These are phyloP conservation scores for Stenolophus ochropezus DNA, from an alignment of 2,888 invertebrate genomes.

Conservation along the genomic window DNA sequence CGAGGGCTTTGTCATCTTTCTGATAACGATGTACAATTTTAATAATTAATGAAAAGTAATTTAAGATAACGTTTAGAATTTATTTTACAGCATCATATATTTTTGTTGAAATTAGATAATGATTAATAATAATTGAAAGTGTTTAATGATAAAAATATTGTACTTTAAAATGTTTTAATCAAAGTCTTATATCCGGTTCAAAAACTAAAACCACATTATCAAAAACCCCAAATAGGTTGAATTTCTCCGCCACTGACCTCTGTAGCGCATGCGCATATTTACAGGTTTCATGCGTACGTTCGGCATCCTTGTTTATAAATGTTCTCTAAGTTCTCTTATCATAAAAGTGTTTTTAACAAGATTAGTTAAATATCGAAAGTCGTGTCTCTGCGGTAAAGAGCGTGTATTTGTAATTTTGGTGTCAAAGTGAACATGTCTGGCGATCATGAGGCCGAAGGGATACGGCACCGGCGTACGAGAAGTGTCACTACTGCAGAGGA, in stretches of 20 bases:
- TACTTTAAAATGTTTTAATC: background rate
- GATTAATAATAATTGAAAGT: too few relatives aligned
- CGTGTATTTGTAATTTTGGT: slow-evolving; percentile 48
- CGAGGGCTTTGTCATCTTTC: too few relatives aligned
- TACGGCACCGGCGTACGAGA: slow-evolving; percentile 84
- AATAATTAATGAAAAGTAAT: too few relatives aligned
- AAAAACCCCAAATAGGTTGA: background rate
- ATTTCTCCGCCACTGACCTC: slow-evolving; percentile 40
- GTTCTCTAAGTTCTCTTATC: slow-evolving; percentile 56
- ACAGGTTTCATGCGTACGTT: background rate
- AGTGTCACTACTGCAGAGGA: slow-evolving; percentile 93
- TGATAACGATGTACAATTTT: too few relatives aligned
- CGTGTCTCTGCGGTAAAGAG: background rate
- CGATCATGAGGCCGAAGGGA: slow-evolving; percentile 69
- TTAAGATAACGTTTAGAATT: too few relatives aligned
- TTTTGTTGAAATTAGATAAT: too few relatives aligned
- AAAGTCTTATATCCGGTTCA: background rate
- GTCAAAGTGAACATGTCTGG: slow-evolving; percentile 67
- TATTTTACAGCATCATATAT: too few relatives aligned
- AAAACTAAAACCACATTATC: slow-evolving; percentile 3
- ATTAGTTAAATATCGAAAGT: slow-evolving; percentile 46
- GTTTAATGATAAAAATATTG: too few relatives aligned
- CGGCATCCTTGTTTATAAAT: slow-evolving; percentile 50
- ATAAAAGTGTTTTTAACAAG: slow-evolving; percentile 54
- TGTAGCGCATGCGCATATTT: slow-evolving; percentile 28